phyloP scores from a whole-genome alignment of 2,888 invertebrate species.

The Conomelus anceps region DNA sequence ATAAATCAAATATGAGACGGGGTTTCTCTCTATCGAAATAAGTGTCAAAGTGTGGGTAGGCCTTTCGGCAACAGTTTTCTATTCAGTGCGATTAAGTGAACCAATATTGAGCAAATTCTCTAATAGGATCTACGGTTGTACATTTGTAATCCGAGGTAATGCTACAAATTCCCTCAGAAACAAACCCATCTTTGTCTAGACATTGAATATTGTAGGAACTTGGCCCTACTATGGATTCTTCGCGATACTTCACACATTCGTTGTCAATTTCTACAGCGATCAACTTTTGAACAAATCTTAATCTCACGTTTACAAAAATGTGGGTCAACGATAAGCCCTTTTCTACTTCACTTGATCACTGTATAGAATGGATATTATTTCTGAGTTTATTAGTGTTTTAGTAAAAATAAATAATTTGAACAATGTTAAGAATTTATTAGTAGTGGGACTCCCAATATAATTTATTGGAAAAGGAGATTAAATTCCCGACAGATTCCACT shows the following conservation, averaged over 20 bases:
- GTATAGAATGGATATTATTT: no score
- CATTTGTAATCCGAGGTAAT: background rate
- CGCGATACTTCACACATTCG: background rate
- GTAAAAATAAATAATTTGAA: no score
- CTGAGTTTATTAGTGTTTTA: no score
- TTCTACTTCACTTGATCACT: no score
- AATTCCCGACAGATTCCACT: no score
- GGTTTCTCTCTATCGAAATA: no score
- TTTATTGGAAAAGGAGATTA: no score
- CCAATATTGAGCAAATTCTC: background rate
- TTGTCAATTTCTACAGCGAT: background rate
- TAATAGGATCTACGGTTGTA: background rate
- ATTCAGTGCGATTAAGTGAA: background rate
- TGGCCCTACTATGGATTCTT: background rate
- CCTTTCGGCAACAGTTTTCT: background rate
- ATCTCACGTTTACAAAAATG: background rate
- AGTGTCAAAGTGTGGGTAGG: background rate
- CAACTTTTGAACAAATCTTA: background rate
- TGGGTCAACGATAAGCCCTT: background rate
- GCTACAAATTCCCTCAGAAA: background rate
- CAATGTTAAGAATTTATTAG: no score
- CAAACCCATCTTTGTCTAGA: background rate
- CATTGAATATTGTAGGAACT: background rate
- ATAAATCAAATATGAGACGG: no score
- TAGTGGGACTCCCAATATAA: no score